Evolutionary conservation across 2,113 vertebrate genomes (phyloP).

Genomic region (Sporophila hypoxantha): DNA sequence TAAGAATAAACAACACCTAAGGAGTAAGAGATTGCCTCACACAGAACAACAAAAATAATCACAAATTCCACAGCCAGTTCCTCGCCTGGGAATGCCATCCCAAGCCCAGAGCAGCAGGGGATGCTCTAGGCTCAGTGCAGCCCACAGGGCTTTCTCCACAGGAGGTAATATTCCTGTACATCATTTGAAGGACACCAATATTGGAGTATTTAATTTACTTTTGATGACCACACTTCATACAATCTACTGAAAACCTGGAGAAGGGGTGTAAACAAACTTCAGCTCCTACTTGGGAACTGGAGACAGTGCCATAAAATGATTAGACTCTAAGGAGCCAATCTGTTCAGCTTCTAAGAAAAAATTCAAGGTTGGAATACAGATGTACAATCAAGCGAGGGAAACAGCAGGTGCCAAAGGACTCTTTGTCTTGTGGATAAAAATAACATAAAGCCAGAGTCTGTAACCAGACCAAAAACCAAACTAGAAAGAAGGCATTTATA

Average conservation of each 20-base stretch:
- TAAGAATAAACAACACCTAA: background rate
- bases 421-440: background rate
- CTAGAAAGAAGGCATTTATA: background rate
- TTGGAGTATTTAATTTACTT: background rate
- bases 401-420: background rate
- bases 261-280: background rate
- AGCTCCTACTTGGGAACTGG: background rate
- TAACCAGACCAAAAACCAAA: background rate
- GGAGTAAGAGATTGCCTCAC: background rate
- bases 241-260: background rate
- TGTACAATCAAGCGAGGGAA: background rate
- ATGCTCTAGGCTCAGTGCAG: slow-evolving; percentile 45
- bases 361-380: background rate
- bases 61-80: background rate
- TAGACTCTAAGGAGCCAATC: background rate
- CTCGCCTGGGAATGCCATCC: background rate
- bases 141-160: background rate
- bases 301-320: background rate
- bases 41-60: background rate
- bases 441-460: background rate
- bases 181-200: background rate
- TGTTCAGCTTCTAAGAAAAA: background rate
- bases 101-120: slow-evolving; percentile 29
- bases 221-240: background rate
- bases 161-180: background rate